These are phyloP conservation scores for Acomys russatus DNA, from an alignment of 2,797 vertebrate species.

Conservation along the genomic window DNA sequence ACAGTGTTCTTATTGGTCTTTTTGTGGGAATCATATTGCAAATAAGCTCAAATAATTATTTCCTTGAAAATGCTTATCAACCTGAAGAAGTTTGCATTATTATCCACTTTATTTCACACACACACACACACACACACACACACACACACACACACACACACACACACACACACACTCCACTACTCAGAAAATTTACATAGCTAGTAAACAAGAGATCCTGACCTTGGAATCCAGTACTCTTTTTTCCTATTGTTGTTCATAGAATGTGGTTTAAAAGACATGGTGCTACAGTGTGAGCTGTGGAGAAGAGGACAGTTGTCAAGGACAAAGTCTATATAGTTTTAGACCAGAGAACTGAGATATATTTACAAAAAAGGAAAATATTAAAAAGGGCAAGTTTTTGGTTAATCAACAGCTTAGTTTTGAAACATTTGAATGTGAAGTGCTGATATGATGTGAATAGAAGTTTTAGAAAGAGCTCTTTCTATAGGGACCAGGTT, in stretches of 20 bases:
- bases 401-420: neutral
- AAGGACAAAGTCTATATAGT: neutral
- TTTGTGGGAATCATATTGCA: neutral
- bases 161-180: neutral
- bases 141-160: neutral
- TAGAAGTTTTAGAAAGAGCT: neutral
- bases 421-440: conserved; percentile 24
- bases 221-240: neutral
- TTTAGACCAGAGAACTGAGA: neutral
- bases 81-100: neutral
- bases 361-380: neutral
- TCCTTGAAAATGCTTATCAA: conserved; percentile 9
- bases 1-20: neutral
- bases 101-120: neutral
- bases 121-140: neutral
- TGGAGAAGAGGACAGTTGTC: neutral
- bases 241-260: neutral
- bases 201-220: neutral
- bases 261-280: neutral
- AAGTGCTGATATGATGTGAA: neutral
- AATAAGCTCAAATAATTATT: conserved; percentile 37
- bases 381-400: conserved; percentile 16
- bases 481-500: neutral
- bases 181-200: neutral
- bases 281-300: neutral